Base-by-base conservation (phyloP, 30 jellyfish, hydroid and myxozoan species). In the Aurelia sp. region DNA sequence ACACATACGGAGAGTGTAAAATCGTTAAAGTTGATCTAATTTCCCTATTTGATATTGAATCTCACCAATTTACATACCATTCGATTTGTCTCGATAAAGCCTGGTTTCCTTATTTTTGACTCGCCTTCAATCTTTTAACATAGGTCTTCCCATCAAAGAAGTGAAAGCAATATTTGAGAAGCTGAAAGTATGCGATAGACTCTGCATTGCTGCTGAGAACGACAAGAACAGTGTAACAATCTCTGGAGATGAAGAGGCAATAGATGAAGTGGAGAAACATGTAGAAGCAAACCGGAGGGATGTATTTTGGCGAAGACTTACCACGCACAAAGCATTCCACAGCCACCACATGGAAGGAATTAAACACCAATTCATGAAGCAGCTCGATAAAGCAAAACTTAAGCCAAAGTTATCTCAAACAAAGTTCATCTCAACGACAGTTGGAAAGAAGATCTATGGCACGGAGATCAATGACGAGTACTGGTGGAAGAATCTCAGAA, bases 281-380 rank as follows among this genome's bases (percentile, higher is more conserved):
- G 20, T 86, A 63, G 67, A 75, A 40, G 41, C 44, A 21, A 76
- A 75, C 18, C 9, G 41, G 20, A 76, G 52, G 63, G 84, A 67
- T 21, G 84, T 76, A 8, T 86, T 86, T 57, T 86, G 90, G 90
- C 62, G 96, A 35, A 86, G 77, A 35, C 90, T 86, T 50, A 82
- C 81, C 12, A 77, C 88, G 18, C 80, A 75, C 68, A 86, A 86
- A 38, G 96, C 96, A 8, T 86, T 86, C 50, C 96, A 86, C 85
- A 86, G 96, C 44, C 96, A 76, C 48, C 96, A 86, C 73, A 86
- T 86, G 96, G 96, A 86, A 11, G 60, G 18, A 13, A 86, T 86
- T 76, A 57, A 86, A 61, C 22, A 50, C 18, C 68, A 74, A 47
- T 86, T 86, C 51, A 38, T 62, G 63, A 33, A 64, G 79, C 41